phyloP scores from a whole-genome alignment of 2,888 invertebrate species.

The Himalopsyche tibetana region DNA sequence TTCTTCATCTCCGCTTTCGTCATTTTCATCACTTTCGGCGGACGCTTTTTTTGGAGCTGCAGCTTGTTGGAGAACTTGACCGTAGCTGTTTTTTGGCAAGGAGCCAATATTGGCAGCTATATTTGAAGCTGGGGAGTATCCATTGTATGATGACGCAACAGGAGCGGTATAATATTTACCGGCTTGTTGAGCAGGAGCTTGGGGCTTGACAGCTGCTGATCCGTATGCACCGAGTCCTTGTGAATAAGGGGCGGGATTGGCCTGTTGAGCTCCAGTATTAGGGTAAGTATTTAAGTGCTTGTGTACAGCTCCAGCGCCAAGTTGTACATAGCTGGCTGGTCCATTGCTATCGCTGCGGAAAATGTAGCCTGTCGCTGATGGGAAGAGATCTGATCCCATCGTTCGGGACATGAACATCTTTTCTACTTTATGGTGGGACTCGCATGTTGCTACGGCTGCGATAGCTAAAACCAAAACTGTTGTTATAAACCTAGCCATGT shows the following conservation, averaged over 20 bases:
- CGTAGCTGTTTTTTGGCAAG: conserved; percentile 48
- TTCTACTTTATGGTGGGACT: conserved; percentile 75
- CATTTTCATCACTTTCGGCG: conserved; percentile 52
- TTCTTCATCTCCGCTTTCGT: conserved; percentile 51
- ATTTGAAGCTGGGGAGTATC: conserved; percentile 52
- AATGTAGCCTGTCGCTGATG: conserved; percentile 78
- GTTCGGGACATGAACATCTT: conserved; percentile 78
- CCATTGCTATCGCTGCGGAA: conserved; percentile 76
- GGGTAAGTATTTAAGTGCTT: conserved; percentile 72
- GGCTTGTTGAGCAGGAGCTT: conserved; percentile 31
- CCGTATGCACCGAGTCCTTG: not conserved
- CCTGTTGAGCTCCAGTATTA: conserved; percentile 71
- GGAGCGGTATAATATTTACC: conserved; percentile 47
- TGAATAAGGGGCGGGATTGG: conserved; percentile 19
- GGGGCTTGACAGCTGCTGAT: not conserved
- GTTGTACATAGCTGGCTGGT: conserved; percentile 73
- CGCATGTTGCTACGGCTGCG: conserved; percentile 64
- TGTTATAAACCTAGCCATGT: conserved; percentile 50
- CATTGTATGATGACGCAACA: conserved; percentile 47
- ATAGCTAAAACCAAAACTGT: conserved; percentile 45
- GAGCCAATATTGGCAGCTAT: conserved; percentile 50
- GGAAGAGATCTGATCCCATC: conserved; percentile 78
- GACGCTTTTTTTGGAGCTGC: conserved; percentile 43
- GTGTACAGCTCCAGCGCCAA: conserved; percentile 74
- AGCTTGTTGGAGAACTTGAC: conserved; percentile 11